phyloP scores from a whole-genome alignment of 2,888 invertebrate genomes.

The Nezara viridula region DNA sequence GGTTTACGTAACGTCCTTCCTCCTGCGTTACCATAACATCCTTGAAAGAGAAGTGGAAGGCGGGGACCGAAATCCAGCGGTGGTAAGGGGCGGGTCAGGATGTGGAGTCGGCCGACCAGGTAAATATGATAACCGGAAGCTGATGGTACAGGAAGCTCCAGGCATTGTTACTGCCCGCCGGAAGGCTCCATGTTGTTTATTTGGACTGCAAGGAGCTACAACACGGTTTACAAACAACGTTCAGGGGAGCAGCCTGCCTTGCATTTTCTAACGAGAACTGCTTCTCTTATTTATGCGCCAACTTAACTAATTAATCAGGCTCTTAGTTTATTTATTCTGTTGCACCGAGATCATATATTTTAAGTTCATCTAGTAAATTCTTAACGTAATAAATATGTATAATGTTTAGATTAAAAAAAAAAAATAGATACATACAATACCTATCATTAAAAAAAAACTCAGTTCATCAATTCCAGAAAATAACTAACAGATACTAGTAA shows the following conservation, averaged over 20 bases:
- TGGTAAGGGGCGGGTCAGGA: background rate
- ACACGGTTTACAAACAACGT: conserved; percentile 26
- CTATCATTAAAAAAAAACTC: too few species aligned
- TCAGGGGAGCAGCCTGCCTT: background rate
- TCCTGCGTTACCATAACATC: conserved; percentile 9
- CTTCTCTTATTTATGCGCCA: background rate
- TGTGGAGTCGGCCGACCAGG: background rate
- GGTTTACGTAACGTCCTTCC: background rate
- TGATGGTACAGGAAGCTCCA: conserved; percentile 18
- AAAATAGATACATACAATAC: too few species aligned
- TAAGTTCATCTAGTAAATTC: background rate
- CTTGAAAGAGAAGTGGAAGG: background rate
- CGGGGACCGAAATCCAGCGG: background rate
- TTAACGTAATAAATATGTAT: background rate
- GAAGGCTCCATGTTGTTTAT: conserved; percentile 17
- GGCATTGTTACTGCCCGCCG: conserved; percentile 37
- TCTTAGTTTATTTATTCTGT: background rate
- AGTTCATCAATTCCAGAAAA: too few species aligned
- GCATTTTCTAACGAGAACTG: background rate
- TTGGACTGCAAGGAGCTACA: conserved; percentile 27
- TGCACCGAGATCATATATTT: background rate
- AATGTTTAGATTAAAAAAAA: background rate
- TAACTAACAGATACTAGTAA: too few species aligned
- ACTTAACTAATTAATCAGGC: background rate
- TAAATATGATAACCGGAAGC: conserved; percentile 48